Conservation (phyloP, 2,113 vertebrate genomes). For the Erythrocercus mccallii region DNA sequence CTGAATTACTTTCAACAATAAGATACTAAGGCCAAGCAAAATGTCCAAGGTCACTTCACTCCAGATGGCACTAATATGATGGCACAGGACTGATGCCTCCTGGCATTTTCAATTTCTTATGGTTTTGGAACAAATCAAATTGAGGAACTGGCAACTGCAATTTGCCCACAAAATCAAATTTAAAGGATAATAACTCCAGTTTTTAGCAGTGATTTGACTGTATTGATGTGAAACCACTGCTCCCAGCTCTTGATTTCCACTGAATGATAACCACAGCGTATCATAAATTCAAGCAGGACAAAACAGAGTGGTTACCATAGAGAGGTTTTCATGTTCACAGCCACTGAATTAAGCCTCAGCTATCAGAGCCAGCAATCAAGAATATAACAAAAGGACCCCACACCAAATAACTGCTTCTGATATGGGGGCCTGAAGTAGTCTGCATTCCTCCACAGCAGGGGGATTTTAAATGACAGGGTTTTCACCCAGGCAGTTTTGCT, state of each 20-base stretch:
- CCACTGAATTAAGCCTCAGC: neutral
- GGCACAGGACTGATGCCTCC: conserved; percentile 53
- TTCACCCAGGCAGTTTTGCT: neutral
- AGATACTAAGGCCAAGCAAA: neutral
- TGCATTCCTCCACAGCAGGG: neutral
- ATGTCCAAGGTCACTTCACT: conserved; percentile 28
- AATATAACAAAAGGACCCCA: neutral
- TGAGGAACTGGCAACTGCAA: neutral
- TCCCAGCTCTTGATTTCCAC: neutral
- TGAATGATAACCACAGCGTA: neutral
- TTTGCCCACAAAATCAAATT: neutral
- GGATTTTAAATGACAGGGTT: neutral
- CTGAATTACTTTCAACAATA: neutral
- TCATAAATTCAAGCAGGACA: neutral
- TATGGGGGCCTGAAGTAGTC: neutral
- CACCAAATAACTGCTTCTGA: neutral
- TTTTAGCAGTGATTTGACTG: conserved; percentile 22
- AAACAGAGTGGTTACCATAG: neutral
- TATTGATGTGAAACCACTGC: conserved; percentile 27
- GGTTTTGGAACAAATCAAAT: conserved; percentile 43
- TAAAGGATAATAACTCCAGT: neutral
- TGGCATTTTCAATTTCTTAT: conserved; percentile 55
- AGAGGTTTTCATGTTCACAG: neutral
- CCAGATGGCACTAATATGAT: conserved; percentile 51
- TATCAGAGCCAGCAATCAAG: neutral